Evolutionary conservation across 2,113 vertebrate genomes (phyloP).

Genomic region (Ranitomeya imitator): DNA sequence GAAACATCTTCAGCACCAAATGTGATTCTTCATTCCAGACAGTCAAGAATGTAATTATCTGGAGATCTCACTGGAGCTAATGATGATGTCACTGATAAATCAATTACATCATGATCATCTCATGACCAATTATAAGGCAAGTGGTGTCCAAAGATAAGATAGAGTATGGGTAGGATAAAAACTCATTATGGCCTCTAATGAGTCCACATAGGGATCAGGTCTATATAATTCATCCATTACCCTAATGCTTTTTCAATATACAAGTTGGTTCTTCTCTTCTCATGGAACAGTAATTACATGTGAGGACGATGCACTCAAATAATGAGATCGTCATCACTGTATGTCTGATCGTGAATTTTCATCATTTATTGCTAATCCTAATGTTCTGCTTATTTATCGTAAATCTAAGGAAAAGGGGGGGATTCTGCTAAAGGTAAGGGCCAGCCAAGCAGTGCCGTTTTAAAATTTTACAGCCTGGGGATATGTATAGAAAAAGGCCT

Average conservation of each 20-base stretch:
- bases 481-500: too few relatives aligned
- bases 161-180: not conserved
- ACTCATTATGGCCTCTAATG: not conserved
- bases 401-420: too few relatives aligned
- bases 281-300: not conserved
- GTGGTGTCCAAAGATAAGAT: not conserved
- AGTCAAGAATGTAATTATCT: not conserved
- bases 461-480: too few relatives aligned
- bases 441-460: too few relatives aligned
- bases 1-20: not conserved
- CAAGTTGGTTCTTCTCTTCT: not conserved
- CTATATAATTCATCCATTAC: not conserved
- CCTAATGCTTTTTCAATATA: not conserved
- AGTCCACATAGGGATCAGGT: not conserved
- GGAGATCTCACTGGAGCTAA: not conserved
- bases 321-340: not conserved
- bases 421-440: too few relatives aligned
- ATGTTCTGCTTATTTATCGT: too few relatives aligned
- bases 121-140: not conserved
- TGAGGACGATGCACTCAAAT: not conserved
- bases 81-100: not conserved
- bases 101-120: too few relatives aligned
- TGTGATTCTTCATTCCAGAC: not conserved
- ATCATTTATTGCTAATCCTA: too few relatives aligned
- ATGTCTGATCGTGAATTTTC: too few relatives aligned